Evolutionary conservation across 2,888 invertebrate genomes (phyloP), one percentile per base, ranked within the genome.

Genomic region (Lutraria lutraria): DNA sequence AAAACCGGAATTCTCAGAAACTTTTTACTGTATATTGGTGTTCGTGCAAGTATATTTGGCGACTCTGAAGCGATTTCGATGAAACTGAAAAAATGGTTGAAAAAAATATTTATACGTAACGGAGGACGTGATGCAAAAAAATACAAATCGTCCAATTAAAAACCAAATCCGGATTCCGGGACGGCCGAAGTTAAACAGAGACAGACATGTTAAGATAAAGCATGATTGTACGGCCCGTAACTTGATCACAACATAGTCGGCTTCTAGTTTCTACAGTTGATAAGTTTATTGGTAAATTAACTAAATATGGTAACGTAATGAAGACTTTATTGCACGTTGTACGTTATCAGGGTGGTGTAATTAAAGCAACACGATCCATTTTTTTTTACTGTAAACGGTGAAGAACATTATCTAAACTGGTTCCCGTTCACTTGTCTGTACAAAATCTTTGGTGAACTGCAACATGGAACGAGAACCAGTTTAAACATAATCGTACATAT

Each of bases 301-400:
- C n/a, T 68, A 68, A 25, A 68, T 68, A 25, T 25, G 63, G 63
- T 8, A 68, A 68, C 63, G 2, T 68, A 25, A 68, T 25, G 25
- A 12, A 68, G 25, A 25, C 63, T 25, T 1, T 68, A 25, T n/a
- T 12, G 63, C 25, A 68, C 63, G 25, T 13, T n/a, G 25, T 8
- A 25, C 63, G 63, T 68, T 68, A 68, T 68, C 63, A 25, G 63
- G 63, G 63, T 68, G 63, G 63, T 68, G 63, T 25, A 68, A n/a
- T 68, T 25, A 68, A 12, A 25, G 63, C 25, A 68, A 68, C 25
- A 68, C 25, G 63, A 68, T 25, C n/a, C 63, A 3, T n/a, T 25
- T 8, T 4, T 43, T 25, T 68, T 68, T 68, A 68, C n/a, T 25
- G 25, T 68, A 68, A 60, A 60, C 60, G 25, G 25, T 68, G 63